Evolutionary conservation across 2,888 invertebrate genomes (phyloP).

Genomic region (Cetonia aurata): DNA sequence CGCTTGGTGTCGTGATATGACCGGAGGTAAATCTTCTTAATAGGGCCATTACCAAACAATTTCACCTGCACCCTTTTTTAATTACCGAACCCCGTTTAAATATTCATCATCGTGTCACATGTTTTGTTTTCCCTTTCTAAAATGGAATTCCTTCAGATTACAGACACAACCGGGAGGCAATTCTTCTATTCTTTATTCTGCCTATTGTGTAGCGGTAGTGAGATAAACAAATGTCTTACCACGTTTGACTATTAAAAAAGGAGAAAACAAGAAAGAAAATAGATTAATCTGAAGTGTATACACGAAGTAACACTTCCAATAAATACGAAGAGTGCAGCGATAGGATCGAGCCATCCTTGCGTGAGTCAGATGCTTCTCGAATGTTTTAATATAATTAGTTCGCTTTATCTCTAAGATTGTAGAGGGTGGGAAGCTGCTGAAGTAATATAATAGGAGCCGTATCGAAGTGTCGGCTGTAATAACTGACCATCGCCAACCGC

Average conservation of each 20-base stretch:
- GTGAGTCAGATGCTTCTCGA: conserved; percentile 32
- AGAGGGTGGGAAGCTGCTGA: conserved; percentile 7
- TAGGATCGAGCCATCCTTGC: not conserved
- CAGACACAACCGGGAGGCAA: not conserved
- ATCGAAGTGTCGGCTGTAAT: conserved; percentile 31
- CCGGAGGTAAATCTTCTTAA: conserved; percentile 37
- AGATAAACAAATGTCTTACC: not conserved
- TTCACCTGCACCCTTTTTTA: conserved; percentile 40
- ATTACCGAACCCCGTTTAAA: conserved; percentile 31
- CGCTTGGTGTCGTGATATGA: conserved; percentile 33
- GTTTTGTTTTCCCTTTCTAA: conserved; percentile 23
- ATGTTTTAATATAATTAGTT: conserved; percentile 50
- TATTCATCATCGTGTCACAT: conserved; percentile 33
- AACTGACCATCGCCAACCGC: conserved; percentile 45
- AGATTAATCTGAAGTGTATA: conserved; percentile 5
- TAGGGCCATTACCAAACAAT: conserved; percentile 35
- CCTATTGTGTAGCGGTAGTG: not conserved
- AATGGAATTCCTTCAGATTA: conserved; percentile 20
- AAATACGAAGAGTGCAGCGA: not conserved
- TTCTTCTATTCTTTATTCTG: conserved; percentile 1
- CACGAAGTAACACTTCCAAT: conserved; percentile 1
- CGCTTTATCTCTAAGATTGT: conserved; percentile 47
- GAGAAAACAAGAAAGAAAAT: not conserved
- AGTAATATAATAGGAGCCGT: conserved; percentile 30
- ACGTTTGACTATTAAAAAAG: not conserved